Percentiles rank a stretch among this genome's conserved stretches.
Evolutionary conservation across 2,888 invertebrate genomes (phyloP).

Genomic region (Sussaba pulchella): DNA sequence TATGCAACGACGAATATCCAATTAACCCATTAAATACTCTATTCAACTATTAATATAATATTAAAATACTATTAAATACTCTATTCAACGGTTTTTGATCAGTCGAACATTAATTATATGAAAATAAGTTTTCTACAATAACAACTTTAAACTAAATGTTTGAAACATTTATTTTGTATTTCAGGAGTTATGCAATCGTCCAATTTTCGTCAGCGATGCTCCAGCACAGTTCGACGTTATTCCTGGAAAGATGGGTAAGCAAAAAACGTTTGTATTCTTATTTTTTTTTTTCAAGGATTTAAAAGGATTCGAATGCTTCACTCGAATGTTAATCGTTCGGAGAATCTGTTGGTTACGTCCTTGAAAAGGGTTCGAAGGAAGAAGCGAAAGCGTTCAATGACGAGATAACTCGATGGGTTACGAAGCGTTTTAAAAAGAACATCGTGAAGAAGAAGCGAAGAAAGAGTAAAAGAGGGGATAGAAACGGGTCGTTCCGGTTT

Average conservation of each 20-base stretch:
- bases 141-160: background rate
- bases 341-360: constrained; percentile 32
- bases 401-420: constrained; percentile 17
- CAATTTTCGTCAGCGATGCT: constrained; percentile 92
- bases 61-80: no score
- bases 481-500: constrained; percentile 74
- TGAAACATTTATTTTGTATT: constrained; percentile 71
- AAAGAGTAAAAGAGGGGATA: constrained; percentile 56
- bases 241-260: constrained; percentile 95
- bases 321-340: constrained; percentile 16
- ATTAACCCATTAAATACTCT: no score
- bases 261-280: constrained; percentile 4
- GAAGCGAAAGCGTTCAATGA: constrained; percentile 53
- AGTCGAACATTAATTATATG: no score
- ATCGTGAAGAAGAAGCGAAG: constrained; percentile 43
- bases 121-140: background rate
- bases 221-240: constrained; percentile 93
- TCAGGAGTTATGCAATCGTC: constrained; percentile 91
- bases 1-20: no score
- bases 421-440: constrained; percentile 38
- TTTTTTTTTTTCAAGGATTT: background rate
- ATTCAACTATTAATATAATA: no score
- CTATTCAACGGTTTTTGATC: no score
- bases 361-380: constrained; percentile 44
- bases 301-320: no score